phyloP scores from a whole-genome alignment of 2,113 vertebrate species.

The Melierax canorus region DNA sequence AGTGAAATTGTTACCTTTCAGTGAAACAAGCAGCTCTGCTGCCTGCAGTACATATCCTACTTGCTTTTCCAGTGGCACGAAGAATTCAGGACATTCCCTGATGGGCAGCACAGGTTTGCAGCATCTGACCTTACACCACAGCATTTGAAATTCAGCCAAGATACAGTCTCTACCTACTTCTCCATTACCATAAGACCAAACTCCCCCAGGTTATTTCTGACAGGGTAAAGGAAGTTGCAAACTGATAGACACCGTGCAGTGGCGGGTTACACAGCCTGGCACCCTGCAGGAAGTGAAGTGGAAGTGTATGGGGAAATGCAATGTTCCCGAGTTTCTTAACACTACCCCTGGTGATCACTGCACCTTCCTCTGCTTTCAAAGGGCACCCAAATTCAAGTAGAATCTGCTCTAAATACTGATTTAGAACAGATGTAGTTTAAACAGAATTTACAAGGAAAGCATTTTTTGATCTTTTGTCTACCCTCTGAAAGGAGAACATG shows the following conservation, averaged over 20 bases:
- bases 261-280: background rate
- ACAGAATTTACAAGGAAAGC: background rate
- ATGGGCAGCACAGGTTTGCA: background rate
- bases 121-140: background rate
- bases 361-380: background rate
- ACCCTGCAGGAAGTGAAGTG: background rate
- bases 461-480: background rate
- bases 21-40: background rate
- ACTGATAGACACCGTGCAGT: background rate
- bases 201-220: background rate
- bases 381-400: background rate
- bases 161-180: background rate
- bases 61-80: background rate
- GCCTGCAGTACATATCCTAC: background rate
- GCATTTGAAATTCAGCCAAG: background rate
- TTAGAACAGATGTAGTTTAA: constrained; percentile 28
- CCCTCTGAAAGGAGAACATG: background rate
- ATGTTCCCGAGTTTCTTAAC: background rate
- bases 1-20: background rate
- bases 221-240: background rate
- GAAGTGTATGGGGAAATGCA: accelerated
- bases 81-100: background rate
- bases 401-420: background rate
- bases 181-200: background rate
- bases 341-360: background rate